Base-by-base conservation (phyloP, 2,797 vertebrate genomes). In the Pteronotus mesoamericanus region DNA sequence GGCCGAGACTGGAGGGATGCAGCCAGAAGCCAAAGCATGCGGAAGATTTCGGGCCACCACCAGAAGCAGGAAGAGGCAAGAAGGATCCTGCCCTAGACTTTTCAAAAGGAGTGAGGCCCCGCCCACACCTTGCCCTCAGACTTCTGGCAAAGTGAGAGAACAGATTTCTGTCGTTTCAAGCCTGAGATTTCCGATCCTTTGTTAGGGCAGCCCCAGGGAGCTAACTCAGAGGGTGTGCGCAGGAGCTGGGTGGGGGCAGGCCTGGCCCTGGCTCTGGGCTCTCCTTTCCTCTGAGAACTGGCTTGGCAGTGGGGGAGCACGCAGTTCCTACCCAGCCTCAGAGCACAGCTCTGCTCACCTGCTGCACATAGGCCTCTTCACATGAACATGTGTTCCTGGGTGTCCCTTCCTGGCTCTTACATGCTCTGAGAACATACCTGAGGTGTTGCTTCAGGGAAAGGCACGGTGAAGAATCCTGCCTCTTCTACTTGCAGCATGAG, bases 341-440 rank as follows among this genome's bases (percentile, higher is more conserved):
- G 80, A 3, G 42, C n/a, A 11, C 19, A 12, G 3, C 37, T n/a
- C 15, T 18, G 53, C 46, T 34, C 32, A 21, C 71, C 61, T 9
- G 34, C 59, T 46, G 71, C 12, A 7, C 1, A 12, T 37, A 3
- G 55, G 21, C 37, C 15, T 22, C 42, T 42, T 19, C 26, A 37
- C 24, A 1, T 0, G 16, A 9, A 18, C 42, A 3, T 1, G 0
- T 18, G 14, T 42, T 5, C 72, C 37, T 0, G 7, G 11, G 68
- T 26, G 72, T 86, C 34, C 3, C 11, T 68, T 9, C 34, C 51
- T 34, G 26, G 69, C 69, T 39, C 0, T 0, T 5, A 11, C 0
- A 1, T 82, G 69, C 42, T 71, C 61, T 14, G 64, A 46, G n/a
- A 34, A 26, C 19, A 24, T 3, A 26, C 51, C 48, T 34, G 42